Conservation (phyloP, 2,888 invertebrate species). For the Eustalomyia histrio region DNA sequence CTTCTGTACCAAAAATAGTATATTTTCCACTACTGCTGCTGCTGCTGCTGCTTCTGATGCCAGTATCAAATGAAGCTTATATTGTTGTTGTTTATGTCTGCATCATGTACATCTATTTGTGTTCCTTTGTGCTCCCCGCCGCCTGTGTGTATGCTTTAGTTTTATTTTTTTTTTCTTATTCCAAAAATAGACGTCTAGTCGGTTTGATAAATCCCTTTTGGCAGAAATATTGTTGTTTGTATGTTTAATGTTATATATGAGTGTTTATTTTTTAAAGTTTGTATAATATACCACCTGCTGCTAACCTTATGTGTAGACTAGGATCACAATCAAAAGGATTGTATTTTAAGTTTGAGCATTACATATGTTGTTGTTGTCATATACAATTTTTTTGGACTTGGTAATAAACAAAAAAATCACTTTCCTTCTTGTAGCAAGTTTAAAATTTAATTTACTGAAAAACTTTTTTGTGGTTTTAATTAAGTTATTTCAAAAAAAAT, state of each 20-base stretch:
- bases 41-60: conserved; percentile 22
- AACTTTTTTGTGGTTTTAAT: background rate
- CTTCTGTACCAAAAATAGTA: background rate
- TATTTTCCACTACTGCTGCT: conserved; percentile 5
- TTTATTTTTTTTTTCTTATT: conserved; percentile 15
- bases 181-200: conserved; percentile 51
- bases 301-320: conserved; percentile 14
- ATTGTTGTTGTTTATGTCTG: conserved; percentile 59
- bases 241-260: background rate
- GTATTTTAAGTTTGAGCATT: conserved; percentile 1
- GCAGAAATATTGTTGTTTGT: conserved; percentile 49
- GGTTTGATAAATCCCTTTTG: conserved; percentile 53
- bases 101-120: conserved; percentile 26
- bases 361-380: conserved; percentile 39
- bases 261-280: conserved; percentile 17
- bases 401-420: background rate
- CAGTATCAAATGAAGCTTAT: conserved; percentile 45
- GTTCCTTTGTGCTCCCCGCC: conserved; percentile 27
- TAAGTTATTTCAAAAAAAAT: background rate
- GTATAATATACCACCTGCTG: conserved; percentile 39
- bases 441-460: conserved; percentile 1
- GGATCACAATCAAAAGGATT: background rate
- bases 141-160: conserved; percentile 17
- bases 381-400: conserved; percentile 22
- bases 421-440: background rate